These are phyloP conservation scores for Paramacrobiotus metropolitanus DNA, from an alignment of 1,140 invertebrate genomes.

Conservation along the genomic window DNA sequence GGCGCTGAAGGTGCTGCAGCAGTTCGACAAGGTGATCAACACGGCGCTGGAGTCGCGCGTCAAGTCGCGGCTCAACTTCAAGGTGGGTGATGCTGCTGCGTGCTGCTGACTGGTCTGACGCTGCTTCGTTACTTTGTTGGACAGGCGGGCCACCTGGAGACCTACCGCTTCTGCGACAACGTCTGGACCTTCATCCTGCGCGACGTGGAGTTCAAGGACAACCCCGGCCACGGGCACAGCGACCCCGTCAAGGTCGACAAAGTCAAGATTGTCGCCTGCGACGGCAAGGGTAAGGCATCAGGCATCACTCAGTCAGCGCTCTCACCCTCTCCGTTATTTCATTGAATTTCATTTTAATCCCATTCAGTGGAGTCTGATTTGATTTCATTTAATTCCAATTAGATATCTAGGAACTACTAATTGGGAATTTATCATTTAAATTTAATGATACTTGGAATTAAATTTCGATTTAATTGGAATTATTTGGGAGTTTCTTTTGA, in stretches of 20 bases:
- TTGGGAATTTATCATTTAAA: too few relatives aligned
- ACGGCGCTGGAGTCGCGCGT: slow-evolving; percentile 69
- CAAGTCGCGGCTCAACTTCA: slow-evolving; percentile 74
- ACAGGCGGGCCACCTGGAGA: slow-evolving; percentile 79
- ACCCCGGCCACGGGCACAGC: slow-evolving; percentile 28
- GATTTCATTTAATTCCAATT: too few relatives aligned
- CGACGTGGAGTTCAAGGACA: slow-evolving; percentile 90
- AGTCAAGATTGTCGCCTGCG: slow-evolving; percentile 98
- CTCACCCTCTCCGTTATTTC: too few relatives aligned
- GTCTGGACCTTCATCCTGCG: slow-evolving; percentile 99
- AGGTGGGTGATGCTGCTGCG: slow-evolving; percentile 28
- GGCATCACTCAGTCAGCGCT: too few relatives aligned
- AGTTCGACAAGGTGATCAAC: slow-evolving; percentile 94
- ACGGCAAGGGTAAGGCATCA: slow-evolving; percentile 87
- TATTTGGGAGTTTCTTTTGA: too few relatives aligned
- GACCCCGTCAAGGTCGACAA: slow-evolving; percentile 83
- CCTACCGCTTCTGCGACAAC: slow-evolving; percentile 98
- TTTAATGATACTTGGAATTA: too few relatives aligned
- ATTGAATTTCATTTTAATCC: too few relatives aligned
- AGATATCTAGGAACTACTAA: too few relatives aligned
- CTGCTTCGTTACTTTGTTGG: slow-evolving; percentile 16
- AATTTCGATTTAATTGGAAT: too few relatives aligned
- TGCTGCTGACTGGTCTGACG: slow-evolving; percentile 6
- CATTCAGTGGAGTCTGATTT: too few relatives aligned
- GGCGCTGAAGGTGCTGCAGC: slow-evolving; percentile 69